Conservation (phyloP, 2,888 invertebrate species). For the Drosophila multiciliata region DNA sequence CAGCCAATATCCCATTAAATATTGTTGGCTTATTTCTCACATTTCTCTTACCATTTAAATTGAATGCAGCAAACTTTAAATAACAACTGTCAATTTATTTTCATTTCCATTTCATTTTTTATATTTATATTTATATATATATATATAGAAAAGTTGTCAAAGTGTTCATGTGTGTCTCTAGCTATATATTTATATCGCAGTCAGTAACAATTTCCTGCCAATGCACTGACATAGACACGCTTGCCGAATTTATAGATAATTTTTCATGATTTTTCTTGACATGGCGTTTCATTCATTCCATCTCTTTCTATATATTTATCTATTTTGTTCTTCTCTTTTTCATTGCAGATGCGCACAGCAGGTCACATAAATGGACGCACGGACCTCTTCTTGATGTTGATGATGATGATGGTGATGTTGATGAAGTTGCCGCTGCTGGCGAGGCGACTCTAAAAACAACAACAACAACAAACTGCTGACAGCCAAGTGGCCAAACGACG, state of each 20-base stretch:
- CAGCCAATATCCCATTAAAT: background rate
- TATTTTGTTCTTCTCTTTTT: constrained; percentile 6
- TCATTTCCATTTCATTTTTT: constrained; percentile 23
- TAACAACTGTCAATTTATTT: constrained; percentile 50
- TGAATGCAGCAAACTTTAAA: constrained; percentile 19
- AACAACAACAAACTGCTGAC: constrained; percentile 58
- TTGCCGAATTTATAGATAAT: constrained; percentile 78
- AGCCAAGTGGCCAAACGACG: constrained; percentile 62
- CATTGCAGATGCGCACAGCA: constrained; percentile 70
- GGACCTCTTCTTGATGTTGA: constrained; percentile 31
- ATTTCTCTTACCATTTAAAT: background rate
- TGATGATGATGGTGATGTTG: constrained; percentile 44
- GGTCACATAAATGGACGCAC: constrained; percentile 51
- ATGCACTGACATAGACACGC: constrained; percentile 51
- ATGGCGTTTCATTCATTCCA: constrained; percentile 25
- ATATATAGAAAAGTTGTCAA: constrained; percentile 4
- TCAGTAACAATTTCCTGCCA: constrained; percentile 62
- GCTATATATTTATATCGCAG: constrained; percentile 56
- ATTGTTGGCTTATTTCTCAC: background rate
- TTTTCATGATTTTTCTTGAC: constrained; percentile 73
- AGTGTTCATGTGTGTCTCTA: constrained; percentile 3
- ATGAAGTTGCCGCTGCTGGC: constrained; percentile 69
- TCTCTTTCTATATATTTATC: background rate
- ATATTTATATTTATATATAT: constrained; percentile 46
- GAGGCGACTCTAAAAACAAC: constrained; percentile 44